Conservation (phyloP, 2,113 vertebrate genomes). For the Caranx melampygus region DNA sequence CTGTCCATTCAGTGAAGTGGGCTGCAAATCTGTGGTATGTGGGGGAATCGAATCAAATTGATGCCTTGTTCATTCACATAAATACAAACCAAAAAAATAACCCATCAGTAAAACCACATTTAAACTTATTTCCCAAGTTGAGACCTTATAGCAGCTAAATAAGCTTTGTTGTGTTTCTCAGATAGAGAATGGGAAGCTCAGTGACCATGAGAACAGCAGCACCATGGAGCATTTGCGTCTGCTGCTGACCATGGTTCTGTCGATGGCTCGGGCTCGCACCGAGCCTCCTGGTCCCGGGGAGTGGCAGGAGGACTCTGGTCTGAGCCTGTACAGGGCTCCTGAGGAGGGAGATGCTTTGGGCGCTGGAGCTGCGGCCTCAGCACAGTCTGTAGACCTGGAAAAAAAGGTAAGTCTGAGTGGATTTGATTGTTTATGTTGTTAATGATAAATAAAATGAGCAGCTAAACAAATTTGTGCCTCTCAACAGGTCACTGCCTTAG, state of each 20-base stretch:
- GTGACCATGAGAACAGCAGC: slow-evolving; percentile 86
- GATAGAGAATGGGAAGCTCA: slow-evolving; percentile 87
- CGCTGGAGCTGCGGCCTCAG: slow-evolving; percentile 46
- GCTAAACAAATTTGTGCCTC: background rate
- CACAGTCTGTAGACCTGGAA: slow-evolving; percentile 78
- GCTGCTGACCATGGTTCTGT: slow-evolving; percentile 84
- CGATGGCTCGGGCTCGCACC: slow-evolving; percentile 27
- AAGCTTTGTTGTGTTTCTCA: slow-evolving; percentile 52
- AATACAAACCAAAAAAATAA: background rate
- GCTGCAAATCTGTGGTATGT: slow-evolving; percentile 85
- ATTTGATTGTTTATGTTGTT: background rate
- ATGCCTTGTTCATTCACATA: background rate
- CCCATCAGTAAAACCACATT: too few species aligned
- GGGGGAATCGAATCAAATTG: background rate
- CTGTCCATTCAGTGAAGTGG: slow-evolving; percentile 87
- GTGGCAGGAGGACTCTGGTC: slow-evolving; percentile 80
- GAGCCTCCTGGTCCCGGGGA: slow-evolving; percentile 59
- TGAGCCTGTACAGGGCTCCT: slow-evolving; percentile 80
- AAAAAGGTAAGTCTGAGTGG: slow-evolving; percentile 69
- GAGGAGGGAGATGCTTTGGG: slow-evolving; percentile 65
- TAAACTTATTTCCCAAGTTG: too few species aligned
- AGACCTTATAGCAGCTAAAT: background rate
- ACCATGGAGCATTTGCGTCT: slow-evolving; percentile 88
- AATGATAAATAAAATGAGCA: background rate
- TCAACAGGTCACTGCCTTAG: slow-evolving; percentile 85